Base-by-base conservation (phyloP, 2,113 vertebrate genomes). In the Aphyosemion australe region DNA sequence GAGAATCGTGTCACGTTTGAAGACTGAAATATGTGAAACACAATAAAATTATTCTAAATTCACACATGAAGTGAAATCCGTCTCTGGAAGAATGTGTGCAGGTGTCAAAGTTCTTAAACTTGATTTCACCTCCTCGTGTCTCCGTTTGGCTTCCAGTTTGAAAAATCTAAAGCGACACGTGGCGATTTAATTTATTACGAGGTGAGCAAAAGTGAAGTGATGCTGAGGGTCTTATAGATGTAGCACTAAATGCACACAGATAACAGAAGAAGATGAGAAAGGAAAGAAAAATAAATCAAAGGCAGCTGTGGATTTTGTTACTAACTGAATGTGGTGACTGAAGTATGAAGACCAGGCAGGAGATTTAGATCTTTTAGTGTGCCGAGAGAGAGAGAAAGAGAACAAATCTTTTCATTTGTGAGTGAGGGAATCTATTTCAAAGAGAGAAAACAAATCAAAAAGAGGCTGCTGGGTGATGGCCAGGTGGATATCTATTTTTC, bases 391-490 rank as follows among this genome's bases (percentile, higher is more conserved):
- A 53, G 49, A 48, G 20, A 60, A 61, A 73, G 50, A 60, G 63
- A 21, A 47, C 8, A 49, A 58, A 21, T 61, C 69, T 76, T 57
- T 81, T 57, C 65, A 32, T 63, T 45, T 75, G 15, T 50, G 74
- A 76, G 76, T 14, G 45, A 45, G 41, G 18, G 72, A 46, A 60
- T 57, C 63, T 61, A 37, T 39, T 58, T 42, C 11, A 49, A 37
- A 64, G 78, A 78, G 64, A 50, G 51, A 62, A 37, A 46, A 45
- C 26, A 26, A 26, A 26, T 26, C 3, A 26, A 60, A 53, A 34
- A 3, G 18, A 47, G 13, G 66, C 51, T 51, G 51, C 61, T 48
- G 69, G 49, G 56, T 74, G 75, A 83, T 16, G 79, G 82, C 79
- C 67, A 46, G 56, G 13, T 62, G 34, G 11, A 21, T 49, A 72